phyloP scores from a whole-genome alignment of 1,140 invertebrate genomes.

The Phymastichus coffea region DNA sequence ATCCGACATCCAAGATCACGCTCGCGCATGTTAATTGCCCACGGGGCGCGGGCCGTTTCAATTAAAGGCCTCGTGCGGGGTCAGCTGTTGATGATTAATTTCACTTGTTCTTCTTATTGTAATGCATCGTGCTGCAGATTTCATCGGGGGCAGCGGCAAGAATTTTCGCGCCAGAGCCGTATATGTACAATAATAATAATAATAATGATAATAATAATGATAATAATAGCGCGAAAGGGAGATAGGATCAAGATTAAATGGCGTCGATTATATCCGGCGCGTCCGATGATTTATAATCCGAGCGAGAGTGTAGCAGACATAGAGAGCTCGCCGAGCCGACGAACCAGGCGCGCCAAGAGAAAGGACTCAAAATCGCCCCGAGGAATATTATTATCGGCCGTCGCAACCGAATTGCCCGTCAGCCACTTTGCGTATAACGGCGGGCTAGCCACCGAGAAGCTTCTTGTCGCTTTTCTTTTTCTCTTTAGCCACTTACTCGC shows the following conservation, averaged over 20 bases:
- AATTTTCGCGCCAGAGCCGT: slow-evolving; percentile 9
- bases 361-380: slow-evolving; percentile 7
- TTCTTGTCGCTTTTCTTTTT: slow-evolving; percentile 33
- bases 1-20: not conserved
- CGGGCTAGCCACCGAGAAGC: too few relatives aligned
- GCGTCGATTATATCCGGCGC: slow-evolving; percentile 23
- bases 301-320: too few relatives aligned
- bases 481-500: too few relatives aligned
- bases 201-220: not conserved
- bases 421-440: too few relatives aligned
- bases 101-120: too few relatives aligned
- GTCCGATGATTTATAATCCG: slow-evolving; percentile 23
- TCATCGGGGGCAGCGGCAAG: slow-evolving; percentile 9
- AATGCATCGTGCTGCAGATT: not conserved
- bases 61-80: slow-evolving; percentile 13
- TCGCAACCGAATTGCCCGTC: slow-evolving; percentile 38
- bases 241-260: slow-evolving; percentile 25
- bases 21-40: too few relatives aligned
- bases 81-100: too few relatives aligned
- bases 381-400: slow-evolving; percentile 32
- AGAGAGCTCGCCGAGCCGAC: slow-evolving; percentile 28
- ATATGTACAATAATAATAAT: too few relatives aligned
- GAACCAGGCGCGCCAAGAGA: slow-evolving; percentile 9
- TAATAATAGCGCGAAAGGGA: slow-evolving; percentile 14
- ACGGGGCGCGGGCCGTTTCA: slow-evolving; percentile 2